Evolutionary conservation across 2,113 vertebrate species (phyloP), one percentile per base, ranked within the genome.

Genomic region (Mesitornis unicolor): DNA sequence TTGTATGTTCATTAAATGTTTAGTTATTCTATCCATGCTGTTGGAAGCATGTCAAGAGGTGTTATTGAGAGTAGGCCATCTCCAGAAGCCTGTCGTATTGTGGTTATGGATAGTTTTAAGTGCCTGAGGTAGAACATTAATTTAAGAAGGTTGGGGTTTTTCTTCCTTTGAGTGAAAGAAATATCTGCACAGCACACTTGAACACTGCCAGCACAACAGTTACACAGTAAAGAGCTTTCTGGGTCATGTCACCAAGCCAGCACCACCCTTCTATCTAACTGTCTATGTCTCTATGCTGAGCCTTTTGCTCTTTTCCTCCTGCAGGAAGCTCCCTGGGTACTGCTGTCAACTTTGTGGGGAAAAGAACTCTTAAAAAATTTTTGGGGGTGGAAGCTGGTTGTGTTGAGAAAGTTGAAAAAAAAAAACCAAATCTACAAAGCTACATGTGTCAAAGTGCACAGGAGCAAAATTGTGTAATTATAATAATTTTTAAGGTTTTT

Each of bases 331-430:
- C 25, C 6, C 25, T 68, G 45, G 31, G 3, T 73, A n/a, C 8
- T 51, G 28, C 4, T 43, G 45, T 14, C 56, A 78, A 4, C 10
- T n/a, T 61, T 6, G 8, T 0, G 0, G 2, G 47, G 42, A 6
- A 6, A 15, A 19, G 18, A 60, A 61, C 22, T 3, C 9, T 26
- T 40, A 57, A 77, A 80, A 53, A 57, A 0, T 24, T 79, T 75
- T 50, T 33, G 0, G 1, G 17, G 31, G 9, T 25, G 25, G 78
- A 74, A 74, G 16, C 7, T 45, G 1, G 0, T 71, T 87, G 26
- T 31, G 4, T 36, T 61, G 8, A 67, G 54, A 67, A 89, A 69
- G 6, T 19, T 14, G 48, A 70, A 42, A 26, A 38, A 33, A 29
- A 73, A 22, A 28, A 33, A 57, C n/a, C 21, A 54, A 63, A 10